Evolutionary conservation across 2,113 vertebrate genomes (phyloP).

Genomic region (Amazona guildingii): DNA sequence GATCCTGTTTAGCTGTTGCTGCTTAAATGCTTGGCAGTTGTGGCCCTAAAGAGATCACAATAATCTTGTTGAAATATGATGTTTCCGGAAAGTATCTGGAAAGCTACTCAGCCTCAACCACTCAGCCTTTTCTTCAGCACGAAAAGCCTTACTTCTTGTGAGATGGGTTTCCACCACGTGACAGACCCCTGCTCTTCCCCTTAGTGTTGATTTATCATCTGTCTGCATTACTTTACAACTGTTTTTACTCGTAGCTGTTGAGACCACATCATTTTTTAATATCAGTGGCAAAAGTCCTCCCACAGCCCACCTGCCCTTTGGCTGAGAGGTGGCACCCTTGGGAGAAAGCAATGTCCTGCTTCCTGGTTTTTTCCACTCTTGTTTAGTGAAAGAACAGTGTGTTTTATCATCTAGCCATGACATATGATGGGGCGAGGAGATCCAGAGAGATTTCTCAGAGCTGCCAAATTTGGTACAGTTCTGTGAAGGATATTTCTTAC

Average conservation of each 20-base stretch:
- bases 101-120: not conserved
- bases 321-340: not conserved
- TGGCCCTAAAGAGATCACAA: not conserved
- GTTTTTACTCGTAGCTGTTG: not conserved
- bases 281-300: not conserved
- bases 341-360: not conserved
- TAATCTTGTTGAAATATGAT: not conserved
- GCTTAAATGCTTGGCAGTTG: not conserved
- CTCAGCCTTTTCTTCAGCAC: not conserved
- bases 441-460: constrained; percentile 42
- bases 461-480: constrained; percentile 41
- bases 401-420: constrained; percentile 8
- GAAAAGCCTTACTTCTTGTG: not conserved
- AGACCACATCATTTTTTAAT: not conserved
- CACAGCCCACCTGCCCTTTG: not conserved
- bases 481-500: constrained; percentile 43
- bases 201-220: not conserved
- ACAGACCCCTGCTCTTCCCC: not conserved
- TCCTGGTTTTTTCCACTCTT: not conserved
- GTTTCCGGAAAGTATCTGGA: not conserved
- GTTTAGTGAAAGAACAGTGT: not conserved
- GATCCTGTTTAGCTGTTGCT: not conserved
- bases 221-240: not conserved
- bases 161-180: not conserved
- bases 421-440: constrained; percentile 30